Percentiles rank a stretch among this genome's conserved stretches.
phyloP scores from a whole-genome alignment of 2,797 vertebrate species.

The Pipistrellus kuhlii region DNA sequence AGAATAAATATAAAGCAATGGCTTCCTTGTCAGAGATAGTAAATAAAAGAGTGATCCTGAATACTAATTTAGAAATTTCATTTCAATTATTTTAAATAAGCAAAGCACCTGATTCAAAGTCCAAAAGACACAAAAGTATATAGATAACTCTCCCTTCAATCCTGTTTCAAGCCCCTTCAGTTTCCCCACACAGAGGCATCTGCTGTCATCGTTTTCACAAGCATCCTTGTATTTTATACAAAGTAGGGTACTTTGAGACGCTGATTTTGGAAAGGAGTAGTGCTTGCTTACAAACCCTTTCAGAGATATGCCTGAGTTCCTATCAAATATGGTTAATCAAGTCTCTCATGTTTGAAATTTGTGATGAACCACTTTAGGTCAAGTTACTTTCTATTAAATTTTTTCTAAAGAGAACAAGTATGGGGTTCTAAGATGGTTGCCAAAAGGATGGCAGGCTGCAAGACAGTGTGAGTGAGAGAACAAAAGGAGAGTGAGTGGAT shows the following conservation, averaged over 20 bases:
- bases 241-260: not conserved
- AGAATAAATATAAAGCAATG: not conserved
- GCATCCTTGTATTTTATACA: not conserved
- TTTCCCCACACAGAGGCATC: not conserved
- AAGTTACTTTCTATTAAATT: not conserved
- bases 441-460: too few species aligned
- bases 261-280: not conserved
- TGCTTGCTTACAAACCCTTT: not conserved
- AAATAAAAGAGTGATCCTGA: not conserved
- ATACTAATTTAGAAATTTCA: not conserved
- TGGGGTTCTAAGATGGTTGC: not conserved
- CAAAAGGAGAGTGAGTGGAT: too few species aligned
- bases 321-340: not conserved
- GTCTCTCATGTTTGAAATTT: not conserved
- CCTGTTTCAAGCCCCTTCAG: not conserved
- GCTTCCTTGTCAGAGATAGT: not conserved
- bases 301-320: not conserved
- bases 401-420: not conserved
- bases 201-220: not conserved
- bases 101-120: not conserved
- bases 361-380: slow-evolving; percentile 25
- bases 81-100: slow-evolving; percentile 13
- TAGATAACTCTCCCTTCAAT: not conserved
- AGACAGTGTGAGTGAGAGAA: too few species aligned
- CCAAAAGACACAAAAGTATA: not conserved